A percentile compares a stretch with the other conserved stretches of the same genome.
Evolutionary conservation across 2,888 invertebrate species (phyloP).

Genomic region (Drosophila rellima): DNA sequence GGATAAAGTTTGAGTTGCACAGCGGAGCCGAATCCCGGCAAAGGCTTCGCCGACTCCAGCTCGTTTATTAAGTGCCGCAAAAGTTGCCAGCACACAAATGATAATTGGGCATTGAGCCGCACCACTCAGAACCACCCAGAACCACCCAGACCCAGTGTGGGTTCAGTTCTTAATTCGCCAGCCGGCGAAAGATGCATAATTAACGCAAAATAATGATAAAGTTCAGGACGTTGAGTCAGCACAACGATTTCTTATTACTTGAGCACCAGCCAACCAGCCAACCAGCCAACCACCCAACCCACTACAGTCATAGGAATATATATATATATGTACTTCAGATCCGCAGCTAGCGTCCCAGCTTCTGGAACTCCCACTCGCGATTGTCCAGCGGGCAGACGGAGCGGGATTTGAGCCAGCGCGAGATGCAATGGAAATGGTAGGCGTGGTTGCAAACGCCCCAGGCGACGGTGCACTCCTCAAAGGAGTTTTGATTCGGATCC

Average conservation of each 20-base stretch:
- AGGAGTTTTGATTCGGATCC: slow-evolving; percentile 91
- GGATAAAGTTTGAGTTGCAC: slow-evolving; percentile 70
- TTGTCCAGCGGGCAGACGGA: slow-evolving; percentile 99
- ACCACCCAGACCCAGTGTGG: neutral
- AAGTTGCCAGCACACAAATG: slow-evolving; percentile 74
- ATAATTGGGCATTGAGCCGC: slow-evolving; percentile 75
- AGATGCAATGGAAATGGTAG: slow-evolving; percentile 99
- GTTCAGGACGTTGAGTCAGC: slow-evolving; percentile 69
- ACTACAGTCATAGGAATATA: neutral
- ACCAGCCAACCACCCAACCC: neutral
- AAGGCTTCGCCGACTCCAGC: slow-evolving; percentile 10
- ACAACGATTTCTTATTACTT: slow-evolving; percentile 57
- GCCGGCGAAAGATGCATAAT: slow-evolving; percentile 75
- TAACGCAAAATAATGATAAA: slow-evolving; percentile 81
- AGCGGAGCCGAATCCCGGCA: slow-evolving; percentile 1
- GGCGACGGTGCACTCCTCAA: slow-evolving; percentile 99
- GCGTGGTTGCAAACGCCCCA: slow-evolving; percentile 99
- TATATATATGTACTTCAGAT: neutral
- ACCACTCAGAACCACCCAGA: neutral
- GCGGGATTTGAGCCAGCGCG: slow-evolving; percentile 99
- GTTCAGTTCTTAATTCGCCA: slow-evolving; percentile 2
- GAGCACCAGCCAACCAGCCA: neutral
- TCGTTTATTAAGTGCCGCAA: slow-evolving; percentile 77
- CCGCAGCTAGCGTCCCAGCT: slow-evolving; percentile 88
- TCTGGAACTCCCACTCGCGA: slow-evolving; percentile 99